phyloP scores from a whole-genome alignment of 2,888 invertebrate genomes.

The Schizotus pectinicornis region DNA sequence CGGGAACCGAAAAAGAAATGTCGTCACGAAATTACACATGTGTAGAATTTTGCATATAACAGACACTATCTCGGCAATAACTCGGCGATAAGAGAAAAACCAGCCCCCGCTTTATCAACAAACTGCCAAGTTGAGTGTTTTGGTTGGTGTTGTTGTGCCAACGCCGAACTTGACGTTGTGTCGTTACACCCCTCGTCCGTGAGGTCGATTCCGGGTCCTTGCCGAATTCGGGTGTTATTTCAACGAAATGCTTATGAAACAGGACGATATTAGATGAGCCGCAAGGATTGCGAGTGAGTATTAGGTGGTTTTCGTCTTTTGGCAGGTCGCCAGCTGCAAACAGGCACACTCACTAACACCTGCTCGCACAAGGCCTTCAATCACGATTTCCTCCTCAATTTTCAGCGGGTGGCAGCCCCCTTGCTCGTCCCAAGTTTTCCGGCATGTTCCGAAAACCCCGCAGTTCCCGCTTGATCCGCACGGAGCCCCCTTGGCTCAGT shows the following conservation, averaged over 20 bases:
- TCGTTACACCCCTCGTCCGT: slow-evolving; percentile 48
- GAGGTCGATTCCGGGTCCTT: slow-evolving; percentile 47
- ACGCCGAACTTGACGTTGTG: slow-evolving; percentile 16
- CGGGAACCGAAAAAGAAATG: slow-evolving; percentile 53
- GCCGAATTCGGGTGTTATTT: slow-evolving; percentile 24
- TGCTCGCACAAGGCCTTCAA: slow-evolving; percentile 45
- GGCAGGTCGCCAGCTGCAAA: slow-evolving; percentile 51
- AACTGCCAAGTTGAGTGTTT: slow-evolving; percentile 42
- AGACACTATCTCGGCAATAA: slow-evolving; percentile 40
- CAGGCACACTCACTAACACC: slow-evolving; percentile 57
- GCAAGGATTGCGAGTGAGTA: slow-evolving; percentile 52
- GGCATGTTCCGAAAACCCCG: background rate
- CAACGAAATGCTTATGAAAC: slow-evolving; percentile 37
- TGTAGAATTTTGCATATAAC: slow-evolving; percentile 56
- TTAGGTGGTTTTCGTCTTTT: slow-evolving; percentile 51
- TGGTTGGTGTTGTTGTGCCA: slow-evolving; percentile 31
- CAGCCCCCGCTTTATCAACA: slow-evolving; percentile 35
- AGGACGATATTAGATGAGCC: slow-evolving; percentile 53
- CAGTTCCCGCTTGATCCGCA: slow-evolving; percentile 6
- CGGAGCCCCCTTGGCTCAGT: slow-evolving; percentile 22
- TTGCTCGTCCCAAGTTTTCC: background rate
- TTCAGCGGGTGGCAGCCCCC: background rate
- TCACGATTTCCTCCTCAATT: slow-evolving; percentile 16
- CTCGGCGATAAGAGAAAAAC: slow-evolving; percentile 42
- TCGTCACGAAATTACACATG: slow-evolving; percentile 59